Evolutionary conservation across 2,113 vertebrate species (phyloP).

Genomic region (Macrotus californicus): DNA sequence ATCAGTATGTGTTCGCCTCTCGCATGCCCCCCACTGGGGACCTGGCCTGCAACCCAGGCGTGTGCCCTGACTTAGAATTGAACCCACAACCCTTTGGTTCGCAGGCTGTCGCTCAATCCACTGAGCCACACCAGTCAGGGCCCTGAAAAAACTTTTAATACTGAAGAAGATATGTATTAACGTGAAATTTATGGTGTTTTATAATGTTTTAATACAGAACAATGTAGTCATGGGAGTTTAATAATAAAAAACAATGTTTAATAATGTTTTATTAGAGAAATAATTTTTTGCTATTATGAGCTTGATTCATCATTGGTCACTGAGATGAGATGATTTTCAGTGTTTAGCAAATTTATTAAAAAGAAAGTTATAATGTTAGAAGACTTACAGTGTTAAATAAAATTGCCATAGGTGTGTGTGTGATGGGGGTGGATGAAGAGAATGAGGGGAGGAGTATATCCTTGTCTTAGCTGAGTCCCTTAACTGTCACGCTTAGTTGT

Average conservation of each 20-base stretch:
- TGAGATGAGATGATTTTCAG: slow-evolving; percentile 2
- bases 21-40: too few species aligned
- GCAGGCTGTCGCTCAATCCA: too few species aligned
- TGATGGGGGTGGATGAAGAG: not conserved
- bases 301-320: not conserved
- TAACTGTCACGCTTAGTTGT: not conserved
- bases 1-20: too few species aligned
- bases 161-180: not conserved
- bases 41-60: too few species aligned
- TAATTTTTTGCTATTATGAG: not conserved
- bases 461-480: not conserved
- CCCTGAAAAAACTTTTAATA: not conserved
- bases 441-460: not conserved
- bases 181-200: not conserved
- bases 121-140: too few species aligned
- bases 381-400: not conserved
- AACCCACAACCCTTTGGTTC: too few species aligned
- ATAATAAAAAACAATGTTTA: not conserved
- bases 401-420: not conserved
- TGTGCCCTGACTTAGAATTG: too few species aligned
- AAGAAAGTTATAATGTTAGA: not conserved
- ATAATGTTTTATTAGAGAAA: slow-evolving; percentile 1
- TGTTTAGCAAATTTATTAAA: not conserved
- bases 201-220: slow-evolving; percentile 4
- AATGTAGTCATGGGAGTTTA: too few species aligned